A percentile compares a stretch with the other conserved stretches of the same genome.
These are phyloP conservation scores for Carterocephalus palaemon DNA, from an alignment of 2,888 invertebrate species.

Conservation along the genomic window DNA sequence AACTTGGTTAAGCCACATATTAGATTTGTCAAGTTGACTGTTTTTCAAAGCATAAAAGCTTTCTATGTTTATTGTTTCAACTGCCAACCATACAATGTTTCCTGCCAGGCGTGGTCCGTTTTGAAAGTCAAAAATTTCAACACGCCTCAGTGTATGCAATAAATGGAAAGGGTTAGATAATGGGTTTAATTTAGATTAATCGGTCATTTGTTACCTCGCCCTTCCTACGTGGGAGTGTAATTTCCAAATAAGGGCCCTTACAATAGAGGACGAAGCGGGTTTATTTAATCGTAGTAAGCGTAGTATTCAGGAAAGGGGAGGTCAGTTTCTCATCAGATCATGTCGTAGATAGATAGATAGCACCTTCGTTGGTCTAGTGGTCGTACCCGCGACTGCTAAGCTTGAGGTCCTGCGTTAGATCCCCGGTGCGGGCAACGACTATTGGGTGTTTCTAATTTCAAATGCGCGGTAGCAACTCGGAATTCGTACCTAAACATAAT, in stretches of 20 bases:
- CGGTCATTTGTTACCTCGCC: constrained; percentile 47
- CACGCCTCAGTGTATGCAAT: constrained; percentile 35
- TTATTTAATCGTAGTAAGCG: neutral
- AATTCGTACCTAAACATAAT: too few relatives aligned
- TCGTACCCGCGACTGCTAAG: too few relatives aligned
- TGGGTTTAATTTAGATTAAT: constrained; percentile 67
- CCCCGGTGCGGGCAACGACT: too few relatives aligned
- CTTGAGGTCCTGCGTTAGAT: too few relatives aligned
- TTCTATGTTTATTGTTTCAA: constrained; percentile 18
- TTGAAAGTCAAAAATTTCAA: constrained; percentile 24
- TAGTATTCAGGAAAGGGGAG: too few relatives aligned
- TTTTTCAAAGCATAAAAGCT: constrained; percentile 6
- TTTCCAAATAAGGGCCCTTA: constrained; percentile 33
- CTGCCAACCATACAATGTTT: constrained; percentile 17
- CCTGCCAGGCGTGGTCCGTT: constrained; percentile 15
- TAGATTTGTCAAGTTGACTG: too few relatives aligned
- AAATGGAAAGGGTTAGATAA: constrained; percentile 60
- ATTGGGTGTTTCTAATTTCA: too few relatives aligned
- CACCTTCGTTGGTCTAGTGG: too few relatives aligned
- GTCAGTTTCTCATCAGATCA: too few relatives aligned
- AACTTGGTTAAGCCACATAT: too few relatives aligned
- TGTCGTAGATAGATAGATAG: too few relatives aligned
- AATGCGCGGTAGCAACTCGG: too few relatives aligned
- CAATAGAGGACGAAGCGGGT: neutral
- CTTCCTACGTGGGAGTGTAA: constrained; percentile 44